Base-by-base conservation (phyloP, 2,888 invertebrate genomes). In the Epiblema foenella region DNA sequence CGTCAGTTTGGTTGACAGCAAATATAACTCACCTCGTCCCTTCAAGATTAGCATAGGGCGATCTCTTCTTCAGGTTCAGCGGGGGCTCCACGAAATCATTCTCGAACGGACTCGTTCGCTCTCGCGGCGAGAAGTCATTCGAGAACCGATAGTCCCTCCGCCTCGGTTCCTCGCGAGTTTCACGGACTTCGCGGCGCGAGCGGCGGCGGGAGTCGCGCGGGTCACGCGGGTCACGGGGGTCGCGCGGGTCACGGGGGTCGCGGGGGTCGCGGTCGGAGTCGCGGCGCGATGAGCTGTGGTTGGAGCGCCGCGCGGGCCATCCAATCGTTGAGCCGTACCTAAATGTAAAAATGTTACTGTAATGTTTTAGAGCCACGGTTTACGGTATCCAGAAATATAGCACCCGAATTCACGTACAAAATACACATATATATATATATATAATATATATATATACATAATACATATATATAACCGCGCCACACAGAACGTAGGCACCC, bases 101-200 rank as follows among this genome's bases (percentile, higher is more conserved):
- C 72, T 95, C 95, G 80, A 95, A 95, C 0, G 95, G 95, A 57
- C 95, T 94, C 29, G 89, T 85, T 9, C 89, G 81, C 9, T 93
- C 93, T 15, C 94, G 84, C 29, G 95, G 94, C 0, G 94, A 94
- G 83, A 95, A 95, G 81, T 96, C 95, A 77, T 94, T 94, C 18
- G 95, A 95, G 83, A 95, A 95, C 52, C 94, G 85, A 69, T 94
- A 94, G 74, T 88, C 82, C 12, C 83, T 73, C 66, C 79, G 75
- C 58, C 77, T 70, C 0, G 79, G 76, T 12, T 78, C 75, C 73
- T 86, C 83, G 0, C 83, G 80, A 33, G 33, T 4, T 46, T 9
- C 63, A 85, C 78, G 9, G 82, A 74, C 7, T 4, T 86, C 83
- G 0, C 83, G 80, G 0, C 88, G 80, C 60, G 85, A 78, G 9